Percentiles rank a stretch among this genome's conserved stretches.
Conservation (phyloP, 2,888 invertebrate species). For the Automeris io region DNA sequence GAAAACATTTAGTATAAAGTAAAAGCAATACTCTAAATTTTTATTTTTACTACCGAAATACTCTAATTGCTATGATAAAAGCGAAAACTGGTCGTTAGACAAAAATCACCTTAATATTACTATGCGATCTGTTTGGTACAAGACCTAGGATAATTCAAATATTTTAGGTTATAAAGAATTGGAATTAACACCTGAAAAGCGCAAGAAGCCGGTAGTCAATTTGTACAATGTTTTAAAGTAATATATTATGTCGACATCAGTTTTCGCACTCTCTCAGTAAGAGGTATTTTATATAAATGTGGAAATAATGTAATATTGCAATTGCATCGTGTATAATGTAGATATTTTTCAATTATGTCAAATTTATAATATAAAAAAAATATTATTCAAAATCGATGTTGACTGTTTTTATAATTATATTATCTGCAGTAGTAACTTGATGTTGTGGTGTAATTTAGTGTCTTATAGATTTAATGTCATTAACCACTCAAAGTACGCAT, state of each 20-base stretch:
- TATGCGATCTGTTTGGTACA: too few species aligned
- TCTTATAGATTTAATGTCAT: slow-evolving; percentile 66
- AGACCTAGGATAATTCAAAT: too few species aligned
- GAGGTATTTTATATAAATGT: slow-evolving; percentile 43
- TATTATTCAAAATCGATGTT: slow-evolving; percentile 77
- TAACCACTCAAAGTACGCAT: slow-evolving; percentile 51
- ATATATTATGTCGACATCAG: slow-evolving; percentile 17
- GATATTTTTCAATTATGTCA: slow-evolving; percentile 72
- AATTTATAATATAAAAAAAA: slow-evolving; percentile 61
- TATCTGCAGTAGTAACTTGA: slow-evolving; percentile 74
- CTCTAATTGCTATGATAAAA: slow-evolving; percentile 50
- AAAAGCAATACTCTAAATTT: slow-evolving; percentile 75
- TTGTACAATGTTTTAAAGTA: slow-evolving; percentile 5
- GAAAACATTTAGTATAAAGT: slow-evolving; percentile 73
- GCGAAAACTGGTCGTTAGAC: slow-evolving; percentile 27
- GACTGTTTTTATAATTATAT: slow-evolving; percentile 77
- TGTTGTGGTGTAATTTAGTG: slow-evolving; percentile 78
- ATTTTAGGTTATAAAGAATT: too few species aligned
- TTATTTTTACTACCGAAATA: slow-evolving; percentile 68
- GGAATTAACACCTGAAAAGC: neutral
- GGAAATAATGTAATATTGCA: slow-evolving; percentile 38
- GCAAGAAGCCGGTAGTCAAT: neutral
- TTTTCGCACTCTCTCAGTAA: slow-evolving; percentile 38
- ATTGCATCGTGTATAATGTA: slow-evolving; percentile 66
- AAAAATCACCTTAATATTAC: neutral